phyloP scores from a whole-genome alignment of 2,113 vertebrate genomes.

The Bubo scandiacus region DNA sequence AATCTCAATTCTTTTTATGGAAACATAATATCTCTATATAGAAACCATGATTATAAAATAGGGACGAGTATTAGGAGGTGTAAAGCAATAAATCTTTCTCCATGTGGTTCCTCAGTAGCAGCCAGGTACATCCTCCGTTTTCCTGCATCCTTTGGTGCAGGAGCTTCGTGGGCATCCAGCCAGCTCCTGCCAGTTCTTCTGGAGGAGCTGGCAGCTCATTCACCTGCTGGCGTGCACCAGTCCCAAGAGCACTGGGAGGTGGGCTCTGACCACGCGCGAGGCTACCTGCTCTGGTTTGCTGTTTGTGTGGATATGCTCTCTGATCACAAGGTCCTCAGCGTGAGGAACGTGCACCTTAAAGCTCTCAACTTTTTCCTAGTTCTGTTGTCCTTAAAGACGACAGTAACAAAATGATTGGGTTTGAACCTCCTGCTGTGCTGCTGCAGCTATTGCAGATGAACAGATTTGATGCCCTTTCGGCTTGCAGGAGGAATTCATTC shows the following conservation, averaged over 20 bases:
- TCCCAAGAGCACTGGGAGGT: background rate
- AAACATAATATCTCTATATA: background rate
- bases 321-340: fast-evolving
- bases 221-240: background rate
- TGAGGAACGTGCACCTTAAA: background rate
- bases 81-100: background rate
- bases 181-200: background rate
- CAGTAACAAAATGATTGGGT: background rate
- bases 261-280: fast-evolving
- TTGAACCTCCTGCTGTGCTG: background rate
- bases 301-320: fast-evolving
- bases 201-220: background rate
- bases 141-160: background rate
- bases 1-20: background rate
- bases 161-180: background rate
- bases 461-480: background rate
- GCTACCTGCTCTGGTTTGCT: background rate
- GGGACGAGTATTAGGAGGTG: background rate
- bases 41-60: background rate
- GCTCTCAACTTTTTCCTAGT: background rate
- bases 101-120: fast-evolving
- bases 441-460: background rate
- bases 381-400: background rate
- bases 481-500: background rate
- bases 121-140: background rate